These are phyloP conservation scores for Troilus luridus DNA, from an alignment of 2,888 invertebrate genomes.

Conservation along the genomic window DNA sequence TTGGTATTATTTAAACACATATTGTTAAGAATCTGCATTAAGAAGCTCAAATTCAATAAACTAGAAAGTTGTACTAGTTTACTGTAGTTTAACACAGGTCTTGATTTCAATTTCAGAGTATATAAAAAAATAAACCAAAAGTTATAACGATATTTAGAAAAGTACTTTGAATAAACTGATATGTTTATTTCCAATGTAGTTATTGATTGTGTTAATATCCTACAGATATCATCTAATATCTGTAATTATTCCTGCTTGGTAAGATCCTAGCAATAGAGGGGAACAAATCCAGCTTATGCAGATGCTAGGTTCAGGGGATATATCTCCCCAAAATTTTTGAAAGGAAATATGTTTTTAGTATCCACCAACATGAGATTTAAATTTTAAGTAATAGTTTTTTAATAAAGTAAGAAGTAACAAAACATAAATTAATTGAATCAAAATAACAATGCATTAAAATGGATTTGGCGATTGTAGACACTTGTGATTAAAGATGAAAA, in stretches of 20 bases:
- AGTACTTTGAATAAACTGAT: not conserved
- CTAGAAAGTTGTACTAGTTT: not conserved
- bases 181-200: not conserved
- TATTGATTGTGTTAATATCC: not conserved
- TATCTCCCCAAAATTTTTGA: too few relatives aligned
- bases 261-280: not conserved
- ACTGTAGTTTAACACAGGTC: not conserved
- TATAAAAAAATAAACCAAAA: not conserved
- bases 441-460: too few relatives aligned
- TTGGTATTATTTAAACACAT: not conserved
- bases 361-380: too few relatives aligned
- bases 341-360: too few relatives aligned
- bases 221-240: not conserved
- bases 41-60: not conserved
- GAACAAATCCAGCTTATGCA: too few relatives aligned
- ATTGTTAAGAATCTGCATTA: constrained; percentile 2
- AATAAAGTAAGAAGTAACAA: too few relatives aligned
- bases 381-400: too few relatives aligned
- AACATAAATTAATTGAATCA: too few relatives aligned
- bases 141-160: not conserved
- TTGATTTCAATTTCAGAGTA: not conserved
- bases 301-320: too few relatives aligned
- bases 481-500: too few relatives aligned
- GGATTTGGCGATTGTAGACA: too few relatives aligned
- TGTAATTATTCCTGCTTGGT: not conserved